These are phyloP conservation scores for Callosobruchus maculatus DNA, from an alignment of 2,888 invertebrate species.

Conservation along the genomic window DNA sequence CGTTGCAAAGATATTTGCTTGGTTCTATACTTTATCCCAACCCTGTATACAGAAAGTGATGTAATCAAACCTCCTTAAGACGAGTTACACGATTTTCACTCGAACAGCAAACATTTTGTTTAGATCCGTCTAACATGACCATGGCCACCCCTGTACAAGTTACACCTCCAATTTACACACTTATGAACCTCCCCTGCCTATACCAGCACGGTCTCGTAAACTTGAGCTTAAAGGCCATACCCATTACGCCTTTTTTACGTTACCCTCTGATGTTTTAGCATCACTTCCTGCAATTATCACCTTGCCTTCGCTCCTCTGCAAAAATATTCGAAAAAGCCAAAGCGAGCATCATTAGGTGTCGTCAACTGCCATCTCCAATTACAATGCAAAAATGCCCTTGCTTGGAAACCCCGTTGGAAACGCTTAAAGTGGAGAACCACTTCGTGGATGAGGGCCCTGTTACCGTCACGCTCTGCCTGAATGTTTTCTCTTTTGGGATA, in stretches of 20 bases:
- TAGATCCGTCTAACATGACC: too few relatives aligned
- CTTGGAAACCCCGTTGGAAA: not conserved
- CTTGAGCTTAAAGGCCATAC: not conserved
- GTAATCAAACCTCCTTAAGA: too few relatives aligned
- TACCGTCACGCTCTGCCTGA: not conserved
- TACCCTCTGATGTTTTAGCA: not conserved
- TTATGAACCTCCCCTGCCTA: not conserved
- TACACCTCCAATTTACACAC: too few relatives aligned
- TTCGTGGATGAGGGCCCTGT: not conserved
- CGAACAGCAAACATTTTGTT: too few relatives aligned
- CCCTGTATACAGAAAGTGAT: too few relatives aligned
- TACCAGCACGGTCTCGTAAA: not conserved
- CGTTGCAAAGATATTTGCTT: too few relatives aligned
- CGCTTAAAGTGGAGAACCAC: not conserved
- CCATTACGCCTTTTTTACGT: not conserved
- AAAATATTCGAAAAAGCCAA: not conserved
- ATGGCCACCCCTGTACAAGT: too few relatives aligned
- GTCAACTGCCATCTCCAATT: not conserved
- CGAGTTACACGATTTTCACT: too few relatives aligned
- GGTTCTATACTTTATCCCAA: too few relatives aligned
- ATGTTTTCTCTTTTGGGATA: not conserved
- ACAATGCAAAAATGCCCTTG: not conserved
- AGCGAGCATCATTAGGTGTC: not conserved
- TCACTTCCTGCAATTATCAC: not conserved
- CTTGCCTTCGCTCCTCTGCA: not conserved